Base-by-base conservation (phyloP, 2,113 vertebrate genomes). In the Triplophysa siluroides region DNA sequence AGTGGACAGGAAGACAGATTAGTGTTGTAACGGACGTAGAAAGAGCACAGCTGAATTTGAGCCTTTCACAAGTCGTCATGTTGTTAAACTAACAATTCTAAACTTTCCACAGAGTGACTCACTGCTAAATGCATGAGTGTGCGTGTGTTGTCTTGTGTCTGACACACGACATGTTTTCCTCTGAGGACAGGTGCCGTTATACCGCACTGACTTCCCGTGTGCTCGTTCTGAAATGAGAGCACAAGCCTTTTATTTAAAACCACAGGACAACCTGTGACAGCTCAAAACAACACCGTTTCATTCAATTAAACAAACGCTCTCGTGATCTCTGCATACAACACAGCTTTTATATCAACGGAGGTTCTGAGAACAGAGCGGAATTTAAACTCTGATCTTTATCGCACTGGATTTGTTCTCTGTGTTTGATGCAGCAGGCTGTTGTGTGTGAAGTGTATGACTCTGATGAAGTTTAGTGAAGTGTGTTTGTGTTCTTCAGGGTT, bases 401-500 rank as follows among this genome's bases (percentile, higher is more conserved):
- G 11, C 5, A 23, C 1, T 47, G n/a, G 14, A 68, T 19, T 38
- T 38, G 33, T 38, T 38, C 33, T 38, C 9, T 19, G 29, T 50
- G 67, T 54, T 54, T 54, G 50, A 18, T 54, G 16, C 50, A 54
- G 3, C 19, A 18, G 29, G 8, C 43, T 33, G 16, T 62, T 24
- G 23, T 21, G 12, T 41, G 7, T 13, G 21, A 38, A 21, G 16
- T 45, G 38, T 8, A 13, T 60, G 54, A 58, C 7, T 58, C 19
- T 58, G 7, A 58, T n/a, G 19, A 71, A 14, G 19, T 21, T 56
- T 41, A 19, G 33, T 38, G 47, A 33, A 61, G 14, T 80, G 63
- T 54, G 26, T 77, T 78, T 78, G 54, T 78, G 80, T 67, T 84
- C 83, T 81, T 0, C 88, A 99, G 98, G 97, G 96, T 33, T 86